These are phyloP conservation scores for Geotrupes spiniger DNA, from an alignment of 2,888 invertebrate genomes.

Conservation along the genomic window DNA sequence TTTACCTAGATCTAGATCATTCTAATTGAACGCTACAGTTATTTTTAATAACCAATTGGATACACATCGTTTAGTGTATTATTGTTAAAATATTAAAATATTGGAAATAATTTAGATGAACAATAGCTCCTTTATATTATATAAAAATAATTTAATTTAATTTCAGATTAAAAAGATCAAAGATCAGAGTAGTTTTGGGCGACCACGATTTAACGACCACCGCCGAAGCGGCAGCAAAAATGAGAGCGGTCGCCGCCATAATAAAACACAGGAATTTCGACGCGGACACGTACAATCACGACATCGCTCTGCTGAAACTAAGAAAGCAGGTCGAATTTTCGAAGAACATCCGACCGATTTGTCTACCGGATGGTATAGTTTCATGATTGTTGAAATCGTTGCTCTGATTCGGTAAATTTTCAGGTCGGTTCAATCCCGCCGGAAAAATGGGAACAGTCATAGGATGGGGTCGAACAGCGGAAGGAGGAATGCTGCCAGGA, in stretches of 20 bases:
- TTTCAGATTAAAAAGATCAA: constrained; percentile 71
- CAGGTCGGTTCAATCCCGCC: constrained; percentile 61
- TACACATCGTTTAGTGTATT: no score
- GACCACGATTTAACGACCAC: constrained; percentile 82
- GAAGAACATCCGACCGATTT: constrained; percentile 73
- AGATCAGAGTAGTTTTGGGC: constrained; percentile 78
- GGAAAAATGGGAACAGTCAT: constrained; percentile 76
- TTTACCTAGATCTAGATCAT: no score
- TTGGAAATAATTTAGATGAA: no score
- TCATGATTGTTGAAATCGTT: no score
- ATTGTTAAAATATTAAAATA: no score
- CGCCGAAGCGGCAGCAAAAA: constrained; percentile 73
- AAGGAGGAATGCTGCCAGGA: constrained; percentile 76
- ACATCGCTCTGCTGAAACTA: constrained; percentile 75
- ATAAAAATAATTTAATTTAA: constrained; percentile 1
- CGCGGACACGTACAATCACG: constrained; percentile 82
- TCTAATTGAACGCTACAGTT: no score
- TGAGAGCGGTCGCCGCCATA: constrained; percentile 76
- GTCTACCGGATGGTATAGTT: constrained; percentile 62
- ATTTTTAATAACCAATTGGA: no score
- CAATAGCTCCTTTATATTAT: no score
- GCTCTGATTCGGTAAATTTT: no score
- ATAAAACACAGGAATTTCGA: constrained; percentile 81
- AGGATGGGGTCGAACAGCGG: constrained; percentile 83
- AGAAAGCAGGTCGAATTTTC: constrained; percentile 75